Evolutionary conservation across 2,888 invertebrate species (phyloP).

Genomic region (Sminthurides aquaticus): DNA sequence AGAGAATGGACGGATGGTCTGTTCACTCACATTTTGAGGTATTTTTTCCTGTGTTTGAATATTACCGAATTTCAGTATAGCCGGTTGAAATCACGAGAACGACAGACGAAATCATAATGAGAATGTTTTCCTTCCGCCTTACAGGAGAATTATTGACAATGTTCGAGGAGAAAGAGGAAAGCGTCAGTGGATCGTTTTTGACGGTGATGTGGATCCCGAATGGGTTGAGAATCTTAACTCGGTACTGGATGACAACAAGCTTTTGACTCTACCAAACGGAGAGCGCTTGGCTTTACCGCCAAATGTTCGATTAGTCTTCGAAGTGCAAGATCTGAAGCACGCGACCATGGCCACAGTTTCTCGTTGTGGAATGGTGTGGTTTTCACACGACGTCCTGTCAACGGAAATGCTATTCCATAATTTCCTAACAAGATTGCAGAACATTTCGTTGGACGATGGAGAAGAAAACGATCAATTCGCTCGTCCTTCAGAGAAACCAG

Average conservation of each 20-base stretch:
- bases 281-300: conserved; percentile 95
- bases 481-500: conserved; percentile 50
- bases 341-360: conserved; percentile 98
- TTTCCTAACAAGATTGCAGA: conserved; percentile 75
- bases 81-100: too few relatives aligned
- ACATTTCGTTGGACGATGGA: conserved; percentile 79
- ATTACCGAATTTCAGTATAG: neutral
- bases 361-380: conserved; percentile 99
- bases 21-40: conserved; percentile 91
- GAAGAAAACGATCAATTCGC: conserved; percentile 56
- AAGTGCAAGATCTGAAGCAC: conserved; percentile 93
- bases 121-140: conserved; percentile 38
- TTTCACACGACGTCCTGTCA: conserved; percentile 96
- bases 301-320: conserved; percentile 91
- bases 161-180: conserved; percentile 98
- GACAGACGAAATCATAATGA: neutral
- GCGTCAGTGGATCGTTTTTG: conserved; percentile 99
- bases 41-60: neutral
- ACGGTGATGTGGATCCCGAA: conserved; percentile 99
- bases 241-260: conserved; percentile 96
- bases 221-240: conserved; percentile 99
- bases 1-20: conserved; percentile 99
- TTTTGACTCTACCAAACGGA: conserved; percentile 94
- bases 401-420: conserved; percentile 99
- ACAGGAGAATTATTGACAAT: conserved; percentile 94